Evolutionary conservation across 2,797 vertebrate species (phyloP), one percentile per base, ranked within the genome.

Genomic region (Lepus oiostolus): DNA sequence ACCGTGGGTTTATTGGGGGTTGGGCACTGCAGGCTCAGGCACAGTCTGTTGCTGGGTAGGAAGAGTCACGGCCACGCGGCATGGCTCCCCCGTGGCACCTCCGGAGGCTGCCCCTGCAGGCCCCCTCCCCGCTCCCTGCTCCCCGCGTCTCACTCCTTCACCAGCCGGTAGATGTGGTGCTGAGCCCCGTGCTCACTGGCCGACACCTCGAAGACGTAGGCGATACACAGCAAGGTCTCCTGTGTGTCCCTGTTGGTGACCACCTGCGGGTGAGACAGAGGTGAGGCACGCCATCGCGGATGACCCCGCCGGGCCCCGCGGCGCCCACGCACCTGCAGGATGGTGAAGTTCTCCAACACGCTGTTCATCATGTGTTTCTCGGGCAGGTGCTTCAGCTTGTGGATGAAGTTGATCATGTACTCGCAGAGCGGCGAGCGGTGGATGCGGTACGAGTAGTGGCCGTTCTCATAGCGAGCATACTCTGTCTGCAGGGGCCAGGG

Each of bases 311-410:
- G 17, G 54, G 14, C 54, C 13, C 50, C 16, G 47, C 1, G 4
- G n/a, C 21, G 3, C 7, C 32, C 17, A 0, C 72, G 0, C 62
- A 80, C 76, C 71, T 65, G 99, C 96, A 99, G 98, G 97, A 99
- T 99, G 88, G 99, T 99, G 98, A 99, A 99, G 98, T 99, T 99
- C 98, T 99, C 99, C 98, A 99, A 98, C 85, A 99, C 99, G 0
- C 99, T 99, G 98, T 99, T 99, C 99, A 99, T 99, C 99, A 99
- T 99, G 95, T 99, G 99, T 97, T 99, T 99, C 98, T 99, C 99
- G 0, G 99, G 99, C 93, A 99, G 99, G 94, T 99, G 99, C 98
- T 99, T 99, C 89, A 99, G 99, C 98, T 99, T 99, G 96, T 99
- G 99, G 97, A 99, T 99, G 97, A 99, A 99, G 98, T 99, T 99